Conservation (phyloP, 2,888 invertebrate species). For the Neuroscelio doddi region DNA sequence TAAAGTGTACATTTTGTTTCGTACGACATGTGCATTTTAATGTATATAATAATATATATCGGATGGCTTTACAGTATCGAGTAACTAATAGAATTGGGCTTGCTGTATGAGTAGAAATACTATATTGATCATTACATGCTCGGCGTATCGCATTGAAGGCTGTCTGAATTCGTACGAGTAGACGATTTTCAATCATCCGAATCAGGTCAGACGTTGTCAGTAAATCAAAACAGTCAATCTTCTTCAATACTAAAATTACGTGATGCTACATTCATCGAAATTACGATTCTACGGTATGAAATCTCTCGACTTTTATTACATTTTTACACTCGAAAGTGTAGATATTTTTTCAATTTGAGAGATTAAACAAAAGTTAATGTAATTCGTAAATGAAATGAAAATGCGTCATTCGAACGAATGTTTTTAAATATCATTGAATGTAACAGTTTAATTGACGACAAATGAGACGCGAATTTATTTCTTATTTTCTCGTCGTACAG, state of each 20-base stretch:
- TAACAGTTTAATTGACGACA: not conserved
- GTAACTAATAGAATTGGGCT: conserved; percentile 36
- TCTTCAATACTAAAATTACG: conserved; percentile 15
- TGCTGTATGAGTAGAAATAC: conserved; percentile 37
- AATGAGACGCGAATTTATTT: not conserved
- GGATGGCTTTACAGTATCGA: conserved; percentile 28
- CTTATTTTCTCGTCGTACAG: not conserved
- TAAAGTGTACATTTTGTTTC: no score
- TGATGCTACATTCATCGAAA: not conserved
- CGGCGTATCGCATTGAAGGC: conserved; percentile 37
- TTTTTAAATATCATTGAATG: not conserved
- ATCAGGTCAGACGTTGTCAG: conserved; percentile 38
- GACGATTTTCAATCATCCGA: conserved; percentile 45
- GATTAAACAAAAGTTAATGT: not conserved
- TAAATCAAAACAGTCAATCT: conserved; percentile 39
- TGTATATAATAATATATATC: no score
- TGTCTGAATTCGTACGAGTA: conserved; percentile 40
- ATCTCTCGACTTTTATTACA: no score
- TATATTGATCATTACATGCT: conserved; percentile 43
- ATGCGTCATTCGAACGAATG: not conserved
- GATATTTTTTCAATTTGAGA: not conserved
- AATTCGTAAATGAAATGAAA: not conserved
- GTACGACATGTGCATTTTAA: no score
- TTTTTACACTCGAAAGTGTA: not conserved
- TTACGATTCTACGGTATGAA: not conserved